Percentiles rank a stretch among this genome's conserved stretches.
Evolutionary conservation across 2,888 invertebrate species (phyloP).

Genomic region (Stegana nigrithorax): DNA sequence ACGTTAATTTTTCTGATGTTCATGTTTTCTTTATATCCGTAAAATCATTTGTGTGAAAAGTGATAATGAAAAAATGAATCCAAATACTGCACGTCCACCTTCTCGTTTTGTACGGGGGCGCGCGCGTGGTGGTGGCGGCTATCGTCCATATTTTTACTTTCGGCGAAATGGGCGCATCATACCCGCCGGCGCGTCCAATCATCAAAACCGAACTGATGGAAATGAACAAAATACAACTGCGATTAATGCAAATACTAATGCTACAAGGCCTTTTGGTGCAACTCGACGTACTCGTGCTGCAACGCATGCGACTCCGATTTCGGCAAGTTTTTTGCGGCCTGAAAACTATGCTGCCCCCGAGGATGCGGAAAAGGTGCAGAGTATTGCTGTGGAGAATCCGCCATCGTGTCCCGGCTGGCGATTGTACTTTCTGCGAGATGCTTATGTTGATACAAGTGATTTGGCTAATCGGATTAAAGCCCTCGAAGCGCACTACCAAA

Average conservation of each 20-base stretch:
- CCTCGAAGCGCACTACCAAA: constrained; percentile 71
- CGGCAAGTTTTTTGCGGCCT: constrained; percentile 50
- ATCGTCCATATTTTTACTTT: constrained; percentile 59
- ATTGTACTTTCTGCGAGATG: constrained; percentile 80
- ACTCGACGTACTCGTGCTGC: not conserved
- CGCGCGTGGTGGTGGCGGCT: constrained; percentile 48
- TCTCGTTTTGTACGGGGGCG: constrained; percentile 55
- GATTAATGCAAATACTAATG: not conserved
- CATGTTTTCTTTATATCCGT: too few relatives aligned
- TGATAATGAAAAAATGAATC: not conserved
- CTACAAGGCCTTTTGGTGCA: not conserved
- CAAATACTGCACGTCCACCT: constrained; percentile 24
- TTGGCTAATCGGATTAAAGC: constrained; percentile 70
- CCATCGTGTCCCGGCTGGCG: constrained; percentile 78
- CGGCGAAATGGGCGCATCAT: constrained; percentile 59
- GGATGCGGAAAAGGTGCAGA: constrained; percentile 44
- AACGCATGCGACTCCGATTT: constrained; percentile 16
- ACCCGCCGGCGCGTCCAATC: constrained; percentile 45
- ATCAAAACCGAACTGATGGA: not conserved
- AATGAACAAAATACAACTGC: not conserved
- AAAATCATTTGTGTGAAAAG: too few relatives aligned
- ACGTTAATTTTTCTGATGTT: too few relatives aligned
- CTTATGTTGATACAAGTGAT: constrained; percentile 69
- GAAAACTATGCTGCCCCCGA: constrained; percentile 53
- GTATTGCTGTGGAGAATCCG: constrained; percentile 48